Base-by-base conservation (phyloP, 1,140 invertebrate genomes). In the Megathymus violae region DNA sequence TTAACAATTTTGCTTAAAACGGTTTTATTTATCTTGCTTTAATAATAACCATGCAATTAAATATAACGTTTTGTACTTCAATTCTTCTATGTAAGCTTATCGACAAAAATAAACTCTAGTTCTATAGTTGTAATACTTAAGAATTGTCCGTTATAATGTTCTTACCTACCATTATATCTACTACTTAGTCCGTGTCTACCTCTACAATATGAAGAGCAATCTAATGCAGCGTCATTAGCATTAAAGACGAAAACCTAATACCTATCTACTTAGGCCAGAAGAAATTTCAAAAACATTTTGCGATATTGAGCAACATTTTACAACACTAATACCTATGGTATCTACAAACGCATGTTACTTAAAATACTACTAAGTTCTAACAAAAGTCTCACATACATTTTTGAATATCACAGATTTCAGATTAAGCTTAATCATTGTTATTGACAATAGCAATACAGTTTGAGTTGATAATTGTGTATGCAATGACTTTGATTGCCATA, bases 401-500 rank as follows among this genome's bases (percentile, higher is more conserved):
- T 46, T 46, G 51, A 62, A 64, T 75, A 76, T 76, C 74, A 81
- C 76, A 82, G 74, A 59, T 71, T 71, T 48, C 60, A 15, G 47
- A 50, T 25, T 58, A 11, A 36, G 38, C 10, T 54, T 31, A 54
- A 16, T 43, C 27, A 13, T 14, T 50, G 17, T 74, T 67, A 85
- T 52, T 67, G 62, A 67, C 96, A 96, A 78, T 94, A 96, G 85
- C 96, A 97, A 78, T 96, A 96, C 36, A 96, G 91, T 76, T 96
- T 95, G 25, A 97, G 89, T 72, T 93, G 91, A 68, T 94, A 94
- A 72, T 96, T 93, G 46, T 94, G 91, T 14, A 97, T 92, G 78
- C 96, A 97, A 61, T 90, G 91, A 83, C 96, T 96, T 84, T 97
- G 95, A 52, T 93, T 93, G 3, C 95, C 95, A 67, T 97, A 97